phyloP scores from a whole-genome alignment of 2,113 vertebrate genomes.

The Leucosticte australis region DNA sequence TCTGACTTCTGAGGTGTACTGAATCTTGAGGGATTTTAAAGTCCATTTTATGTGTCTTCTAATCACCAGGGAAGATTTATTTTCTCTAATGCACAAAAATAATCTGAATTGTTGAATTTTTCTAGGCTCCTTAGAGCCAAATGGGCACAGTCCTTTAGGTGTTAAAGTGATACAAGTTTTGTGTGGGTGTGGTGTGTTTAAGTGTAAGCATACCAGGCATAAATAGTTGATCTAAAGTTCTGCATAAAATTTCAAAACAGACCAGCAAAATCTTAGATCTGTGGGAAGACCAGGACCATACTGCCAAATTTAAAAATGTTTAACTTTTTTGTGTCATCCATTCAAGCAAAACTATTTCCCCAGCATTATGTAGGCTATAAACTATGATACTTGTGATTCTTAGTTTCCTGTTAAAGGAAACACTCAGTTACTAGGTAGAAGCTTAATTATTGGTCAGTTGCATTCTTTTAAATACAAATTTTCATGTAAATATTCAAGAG shows the following conservation, averaged over 20 bases:
- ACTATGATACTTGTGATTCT: neutral
- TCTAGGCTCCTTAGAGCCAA: neutral
- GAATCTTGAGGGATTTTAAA: neutral
- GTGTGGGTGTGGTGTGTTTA: neutral
- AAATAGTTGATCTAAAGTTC: neutral
- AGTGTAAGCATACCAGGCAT: neutral
- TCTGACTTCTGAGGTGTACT: neutral
- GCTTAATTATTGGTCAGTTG: neutral
- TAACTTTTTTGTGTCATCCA: neutral
- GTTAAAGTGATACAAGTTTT: neutral
- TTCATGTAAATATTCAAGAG: neutral
- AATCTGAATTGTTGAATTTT: neutral
- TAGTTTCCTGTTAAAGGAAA: neutral
- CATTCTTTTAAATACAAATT: neutral
- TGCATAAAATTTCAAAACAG: conserved; percentile 7
- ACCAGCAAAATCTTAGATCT: neutral
- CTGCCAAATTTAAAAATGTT: neutral
- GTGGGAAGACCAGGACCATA: neutral
- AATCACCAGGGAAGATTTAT: neutral
- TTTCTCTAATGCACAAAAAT: neutral
- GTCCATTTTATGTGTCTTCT: neutral
- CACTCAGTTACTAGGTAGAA: neutral
- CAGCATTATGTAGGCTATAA: neutral
- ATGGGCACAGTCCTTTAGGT: neutral
- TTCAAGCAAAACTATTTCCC: neutral